Conservation (phyloP, 1,140 invertebrate species). For the Cotesia typhae region DNA sequence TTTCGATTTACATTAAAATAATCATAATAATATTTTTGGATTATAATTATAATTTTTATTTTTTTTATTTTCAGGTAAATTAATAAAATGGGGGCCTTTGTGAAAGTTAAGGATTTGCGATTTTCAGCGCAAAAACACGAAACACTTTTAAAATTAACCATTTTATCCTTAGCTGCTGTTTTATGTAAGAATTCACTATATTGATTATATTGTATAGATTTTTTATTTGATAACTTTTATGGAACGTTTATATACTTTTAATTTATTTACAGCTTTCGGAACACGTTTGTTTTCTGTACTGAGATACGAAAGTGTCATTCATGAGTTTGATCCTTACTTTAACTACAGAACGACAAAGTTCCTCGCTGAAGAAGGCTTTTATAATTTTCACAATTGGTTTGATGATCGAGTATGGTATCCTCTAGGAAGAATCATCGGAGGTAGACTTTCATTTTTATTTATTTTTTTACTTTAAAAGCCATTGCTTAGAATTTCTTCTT, state of each 20-base stretch:
- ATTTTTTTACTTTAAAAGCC: conserved; percentile 20
- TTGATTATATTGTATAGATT: neutral
- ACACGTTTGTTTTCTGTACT: conserved; percentile 96
- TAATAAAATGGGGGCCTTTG: conserved; percentile 53
- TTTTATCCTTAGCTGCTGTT: conserved; percentile 90
- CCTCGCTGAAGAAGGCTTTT: conserved; percentile 95
- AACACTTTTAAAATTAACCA: conserved; percentile 90
- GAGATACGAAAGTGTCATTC: conserved; percentile 96
- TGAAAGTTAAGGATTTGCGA: conserved; percentile 59
- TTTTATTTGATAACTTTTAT: conserved; percentile 22
- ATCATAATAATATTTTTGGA: neutral
- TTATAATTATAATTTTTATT: conserved; percentile 13
- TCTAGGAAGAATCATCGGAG: conserved; percentile 94
- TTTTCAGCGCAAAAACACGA: conserved; percentile 91
- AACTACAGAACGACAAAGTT: conserved; percentile 97
- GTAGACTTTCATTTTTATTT: conserved; percentile 54
- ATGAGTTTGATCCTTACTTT: conserved; percentile 99
- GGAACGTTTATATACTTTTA: conserved; percentile 30
- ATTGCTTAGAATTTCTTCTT: no score
- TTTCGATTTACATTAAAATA: neutral
- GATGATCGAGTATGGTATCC: conserved; percentile 99
- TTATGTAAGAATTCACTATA: conserved; percentile 79
- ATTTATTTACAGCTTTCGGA: conserved; percentile 84
- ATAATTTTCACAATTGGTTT: conserved; percentile 99
- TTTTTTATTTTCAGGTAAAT: conserved; percentile 34